Evolutionary conservation across 2,113 vertebrate species (phyloP).

Genomic region (Tyto alba): DNA sequence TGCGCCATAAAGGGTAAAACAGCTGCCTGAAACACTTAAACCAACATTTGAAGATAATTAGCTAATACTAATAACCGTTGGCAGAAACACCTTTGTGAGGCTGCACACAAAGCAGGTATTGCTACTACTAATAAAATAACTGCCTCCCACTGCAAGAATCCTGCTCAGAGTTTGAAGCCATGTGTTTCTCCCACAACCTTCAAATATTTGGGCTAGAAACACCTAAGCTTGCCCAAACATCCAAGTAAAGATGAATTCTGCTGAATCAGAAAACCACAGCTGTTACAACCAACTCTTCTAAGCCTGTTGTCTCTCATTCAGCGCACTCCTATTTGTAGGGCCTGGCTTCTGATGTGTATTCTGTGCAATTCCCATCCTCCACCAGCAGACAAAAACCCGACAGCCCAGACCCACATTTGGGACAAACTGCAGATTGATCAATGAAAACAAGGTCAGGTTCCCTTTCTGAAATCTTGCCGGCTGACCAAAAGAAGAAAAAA

Average conservation of each 20-base stretch:
- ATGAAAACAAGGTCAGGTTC: constrained; percentile 6
- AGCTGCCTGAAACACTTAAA: not conserved
- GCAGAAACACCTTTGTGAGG: not conserved
- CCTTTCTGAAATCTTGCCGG: not conserved
- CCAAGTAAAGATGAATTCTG: not conserved
- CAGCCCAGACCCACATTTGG: not conserved
- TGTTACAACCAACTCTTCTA: not conserved
- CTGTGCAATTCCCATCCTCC: not conserved
- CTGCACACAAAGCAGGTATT: not conserved
- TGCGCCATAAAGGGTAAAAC: not conserved
- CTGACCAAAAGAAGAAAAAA: not conserved
- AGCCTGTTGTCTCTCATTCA: not conserved
- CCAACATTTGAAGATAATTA: not conserved
- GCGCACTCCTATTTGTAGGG: not conserved
- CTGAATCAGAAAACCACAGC: not conserved
- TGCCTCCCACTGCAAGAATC: not conserved
- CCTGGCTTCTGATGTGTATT: not conserved
- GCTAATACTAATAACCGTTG: not conserved
- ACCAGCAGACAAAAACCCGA: not conserved
- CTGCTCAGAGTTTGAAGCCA: not conserved
- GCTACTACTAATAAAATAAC: not conserved
- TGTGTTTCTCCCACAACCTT: not conserved
- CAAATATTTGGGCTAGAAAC: not conserved
- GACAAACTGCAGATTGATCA: constrained; percentile 8
- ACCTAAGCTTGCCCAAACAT: not conserved